A percentile compares a stretch with the other conserved stretches of the same genome.
phyloP scores from a whole-genome alignment of 2,113 vertebrate species.

The Podarcis muralis region DNA sequence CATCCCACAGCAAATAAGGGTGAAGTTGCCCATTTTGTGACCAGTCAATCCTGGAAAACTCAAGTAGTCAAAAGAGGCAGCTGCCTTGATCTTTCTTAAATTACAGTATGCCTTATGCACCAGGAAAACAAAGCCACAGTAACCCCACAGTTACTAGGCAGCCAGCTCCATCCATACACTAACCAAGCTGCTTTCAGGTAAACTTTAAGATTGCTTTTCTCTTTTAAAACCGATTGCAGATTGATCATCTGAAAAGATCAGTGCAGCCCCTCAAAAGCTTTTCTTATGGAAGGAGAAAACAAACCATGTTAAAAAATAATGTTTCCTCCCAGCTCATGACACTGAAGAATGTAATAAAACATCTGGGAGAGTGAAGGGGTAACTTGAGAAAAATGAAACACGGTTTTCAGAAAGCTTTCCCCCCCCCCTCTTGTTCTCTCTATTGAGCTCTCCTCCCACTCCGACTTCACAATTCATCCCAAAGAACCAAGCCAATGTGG shows the following conservation, averaged over 20 bases:
- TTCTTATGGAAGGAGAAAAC: not conserved
- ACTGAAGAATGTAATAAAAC: not conserved
- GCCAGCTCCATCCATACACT: not conserved
- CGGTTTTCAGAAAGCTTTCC: not conserved
- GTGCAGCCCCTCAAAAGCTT: not conserved
- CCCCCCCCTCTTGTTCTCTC: not conserved
- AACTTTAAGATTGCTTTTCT: not conserved
- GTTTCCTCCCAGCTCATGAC: not conserved
- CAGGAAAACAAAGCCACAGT: not conserved
- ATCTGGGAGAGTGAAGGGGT: not conserved
- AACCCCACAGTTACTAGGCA: slow-evolving; percentile 1
- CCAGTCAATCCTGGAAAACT: not conserved
- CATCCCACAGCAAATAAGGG: not conserved
- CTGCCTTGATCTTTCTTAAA: not conserved
- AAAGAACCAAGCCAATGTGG: not conserved
- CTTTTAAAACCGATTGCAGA: not conserved
- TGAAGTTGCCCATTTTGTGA: not conserved
- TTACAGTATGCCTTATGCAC: not conserved
- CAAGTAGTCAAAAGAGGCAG: not conserved
- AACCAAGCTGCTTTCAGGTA: not conserved
- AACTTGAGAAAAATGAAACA: not conserved
- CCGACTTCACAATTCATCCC: not conserved
- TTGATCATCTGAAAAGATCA: not conserved
- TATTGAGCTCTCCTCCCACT: too few relatives aligned
- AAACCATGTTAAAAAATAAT: not conserved